phyloP scores from a whole-genome alignment of 2,797 vertebrate genomes.

The Monodelphis domestica region DNA sequence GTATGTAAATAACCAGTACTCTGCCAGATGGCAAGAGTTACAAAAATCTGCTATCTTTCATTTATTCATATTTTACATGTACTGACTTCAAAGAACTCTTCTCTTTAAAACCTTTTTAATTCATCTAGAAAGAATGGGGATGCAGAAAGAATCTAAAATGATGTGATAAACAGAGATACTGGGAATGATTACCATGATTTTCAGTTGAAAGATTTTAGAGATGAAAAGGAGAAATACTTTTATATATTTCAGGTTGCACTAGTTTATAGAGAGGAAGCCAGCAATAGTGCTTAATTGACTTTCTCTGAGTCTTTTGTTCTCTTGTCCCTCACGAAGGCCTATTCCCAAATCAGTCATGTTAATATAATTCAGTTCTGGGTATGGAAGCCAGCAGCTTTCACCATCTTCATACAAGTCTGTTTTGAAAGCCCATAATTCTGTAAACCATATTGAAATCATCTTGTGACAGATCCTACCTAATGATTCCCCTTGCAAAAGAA shows the following conservation, averaged over 20 bases:
- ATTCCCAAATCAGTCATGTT: background rate
- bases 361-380: background rate
- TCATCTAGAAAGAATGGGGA: background rate
- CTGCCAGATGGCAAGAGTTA: background rate
- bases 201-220: background rate
- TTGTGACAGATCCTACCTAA: background rate
- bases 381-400: background rate
- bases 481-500: background rate
- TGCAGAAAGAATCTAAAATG: background rate
- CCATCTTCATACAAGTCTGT: background rate
- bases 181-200: background rate
- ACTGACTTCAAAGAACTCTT: background rate
- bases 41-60: background rate
- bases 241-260: background rate
- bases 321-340: background rate
- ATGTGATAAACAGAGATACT: background rate
- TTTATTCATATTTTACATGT: background rate
- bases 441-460: slow-evolving; percentile 2
- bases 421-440: background rate
- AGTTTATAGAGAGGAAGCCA: background rate
- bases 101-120: background rate
- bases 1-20: background rate
- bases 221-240: background rate
- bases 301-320: background rate
- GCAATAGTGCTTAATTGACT: background rate